Conservation (phyloP, 2,113 vertebrate species). For the Grus americana region DNA sequence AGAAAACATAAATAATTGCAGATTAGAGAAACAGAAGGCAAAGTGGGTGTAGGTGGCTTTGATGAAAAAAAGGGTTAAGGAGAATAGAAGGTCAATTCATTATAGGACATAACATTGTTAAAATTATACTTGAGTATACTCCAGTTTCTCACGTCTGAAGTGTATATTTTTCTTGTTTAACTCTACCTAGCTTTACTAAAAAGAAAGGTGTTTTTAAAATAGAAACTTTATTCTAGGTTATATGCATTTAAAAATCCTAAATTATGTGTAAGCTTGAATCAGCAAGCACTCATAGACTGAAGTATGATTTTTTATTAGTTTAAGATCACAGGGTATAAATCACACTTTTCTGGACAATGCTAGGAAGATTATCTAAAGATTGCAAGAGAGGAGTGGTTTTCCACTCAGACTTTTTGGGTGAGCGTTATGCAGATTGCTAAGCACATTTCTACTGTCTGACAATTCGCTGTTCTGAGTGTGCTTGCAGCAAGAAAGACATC, state of each 20-base stretch:
- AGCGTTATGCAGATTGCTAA: not conserved
- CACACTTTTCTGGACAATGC: not conserved
- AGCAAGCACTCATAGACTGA: not conserved
- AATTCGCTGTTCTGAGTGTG: not conserved
- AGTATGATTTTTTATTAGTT: not conserved
- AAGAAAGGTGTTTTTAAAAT: not conserved
- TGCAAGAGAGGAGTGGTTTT: not conserved
- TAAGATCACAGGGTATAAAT: not conserved
- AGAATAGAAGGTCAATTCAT: slow-evolving; percentile 81
- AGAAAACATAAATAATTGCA: slow-evolving; percentile 88
- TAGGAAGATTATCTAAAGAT: not conserved
- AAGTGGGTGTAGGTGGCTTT: slow-evolving; percentile 81
- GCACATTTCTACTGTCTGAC: not conserved
- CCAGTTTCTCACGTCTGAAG: slow-evolving; percentile 55
- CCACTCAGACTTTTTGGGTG: not conserved
- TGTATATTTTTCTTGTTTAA: slow-evolving; percentile 48
- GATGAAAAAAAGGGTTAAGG: slow-evolving; percentile 81
- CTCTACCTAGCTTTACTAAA: slow-evolving; percentile 13
- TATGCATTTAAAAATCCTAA: slow-evolving; percentile 14
- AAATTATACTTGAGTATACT: slow-evolving; percentile 57
- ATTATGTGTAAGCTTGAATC: not conserved
- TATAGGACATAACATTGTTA: slow-evolving; percentile 65
- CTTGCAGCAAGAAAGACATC: not conserved
- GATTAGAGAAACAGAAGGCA: slow-evolving; percentile 86
- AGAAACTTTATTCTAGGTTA: not conserved